A percentile compares a stretch with the other conserved stretches of the same genome.
phyloP scores from a whole-genome alignment of 2,888 invertebrate genomes.

The Drepana falcataria region DNA sequence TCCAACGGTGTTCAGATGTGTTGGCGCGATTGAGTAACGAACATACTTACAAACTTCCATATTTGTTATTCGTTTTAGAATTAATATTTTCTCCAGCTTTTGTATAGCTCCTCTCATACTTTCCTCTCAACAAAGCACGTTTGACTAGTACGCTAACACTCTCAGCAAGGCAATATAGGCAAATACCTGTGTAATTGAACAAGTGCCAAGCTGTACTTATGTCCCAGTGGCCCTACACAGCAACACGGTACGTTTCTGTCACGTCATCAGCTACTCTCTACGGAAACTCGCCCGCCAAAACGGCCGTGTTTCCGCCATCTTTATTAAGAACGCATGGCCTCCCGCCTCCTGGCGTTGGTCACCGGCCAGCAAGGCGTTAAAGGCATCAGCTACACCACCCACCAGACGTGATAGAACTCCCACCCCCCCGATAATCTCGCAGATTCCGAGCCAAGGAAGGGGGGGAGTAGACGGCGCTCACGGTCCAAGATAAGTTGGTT shows the following conservation, averaged over 20 bases:
- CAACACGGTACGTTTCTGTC: conserved; percentile 23
- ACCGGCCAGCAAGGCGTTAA: conserved; percentile 76
- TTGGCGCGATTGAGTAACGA: too few relatives aligned
- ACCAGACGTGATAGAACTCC: conserved; percentile 51
- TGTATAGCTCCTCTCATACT: too few relatives aligned
- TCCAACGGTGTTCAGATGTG: too few relatives aligned
- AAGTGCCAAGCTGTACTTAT: not conserved
- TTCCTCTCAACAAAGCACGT: too few relatives aligned
- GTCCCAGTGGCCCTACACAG: conserved; percentile 2
- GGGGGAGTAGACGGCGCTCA: conserved; percentile 36
- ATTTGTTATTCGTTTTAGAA: too few relatives aligned
- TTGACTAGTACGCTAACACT: too few relatives aligned
- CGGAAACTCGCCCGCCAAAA: conserved; percentile 54
- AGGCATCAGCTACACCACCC: conserved; percentile 71
- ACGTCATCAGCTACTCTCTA: conserved; percentile 38
- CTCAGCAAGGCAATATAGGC: not conserved
- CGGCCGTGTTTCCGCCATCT: conserved; percentile 68
- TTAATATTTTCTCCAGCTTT: too few relatives aligned
- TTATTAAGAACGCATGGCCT: conserved; percentile 75
- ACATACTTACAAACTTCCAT: too few relatives aligned
- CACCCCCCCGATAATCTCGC: conserved; percentile 26
- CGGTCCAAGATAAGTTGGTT: conserved; percentile 46
- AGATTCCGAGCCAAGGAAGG: conserved; percentile 21
- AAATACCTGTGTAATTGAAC: not conserved
- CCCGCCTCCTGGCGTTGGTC: conserved; percentile 74